A percentile compares a stretch with the other conserved stretches of the same genome.
Conservation (phyloP, 2,113 vertebrate species). For the Chinchilla lanigera region DNA sequence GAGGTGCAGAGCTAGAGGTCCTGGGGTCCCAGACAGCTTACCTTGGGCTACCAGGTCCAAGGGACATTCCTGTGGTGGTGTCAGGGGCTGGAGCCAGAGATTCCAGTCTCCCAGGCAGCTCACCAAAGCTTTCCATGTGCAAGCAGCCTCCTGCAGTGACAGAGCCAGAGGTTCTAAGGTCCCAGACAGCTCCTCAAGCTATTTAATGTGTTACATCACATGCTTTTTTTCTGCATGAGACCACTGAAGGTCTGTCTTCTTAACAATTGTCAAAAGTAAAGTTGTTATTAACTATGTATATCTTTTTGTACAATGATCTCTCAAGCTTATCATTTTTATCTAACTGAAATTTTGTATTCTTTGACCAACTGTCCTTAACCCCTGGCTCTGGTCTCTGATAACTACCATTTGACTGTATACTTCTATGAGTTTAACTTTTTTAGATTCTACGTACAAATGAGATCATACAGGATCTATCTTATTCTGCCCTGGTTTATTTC, state of each 20-base stretch:
- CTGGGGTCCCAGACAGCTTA: no score
- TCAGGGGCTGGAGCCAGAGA: no score
- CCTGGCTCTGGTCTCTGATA: not conserved
- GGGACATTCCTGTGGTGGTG: no score
- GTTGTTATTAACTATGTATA: not conserved
- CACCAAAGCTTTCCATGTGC: no score
- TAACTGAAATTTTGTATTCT: not conserved
- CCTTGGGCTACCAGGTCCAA: no score
- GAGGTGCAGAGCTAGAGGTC: no score
- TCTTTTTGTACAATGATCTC: not conserved
- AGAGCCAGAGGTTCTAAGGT: no score
- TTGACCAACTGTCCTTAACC: not conserved
- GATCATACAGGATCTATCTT: not conserved
- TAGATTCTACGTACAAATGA: not conserved
- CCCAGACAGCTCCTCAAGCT: not conserved
- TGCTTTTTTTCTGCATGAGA: not conserved
- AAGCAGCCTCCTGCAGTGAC: no score
- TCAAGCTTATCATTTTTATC: not conserved
- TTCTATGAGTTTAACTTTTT: not conserved
- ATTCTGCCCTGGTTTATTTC: not conserved
- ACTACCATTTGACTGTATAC: not conserved
- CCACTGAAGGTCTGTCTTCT: not conserved
- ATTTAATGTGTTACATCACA: not conserved
- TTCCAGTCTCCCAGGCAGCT: no score
- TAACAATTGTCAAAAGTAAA: not conserved